These are phyloP conservation scores for Drymodes brunneopygia DNA, from an alignment of 2,113 vertebrate species.

Conservation along the genomic window DNA sequence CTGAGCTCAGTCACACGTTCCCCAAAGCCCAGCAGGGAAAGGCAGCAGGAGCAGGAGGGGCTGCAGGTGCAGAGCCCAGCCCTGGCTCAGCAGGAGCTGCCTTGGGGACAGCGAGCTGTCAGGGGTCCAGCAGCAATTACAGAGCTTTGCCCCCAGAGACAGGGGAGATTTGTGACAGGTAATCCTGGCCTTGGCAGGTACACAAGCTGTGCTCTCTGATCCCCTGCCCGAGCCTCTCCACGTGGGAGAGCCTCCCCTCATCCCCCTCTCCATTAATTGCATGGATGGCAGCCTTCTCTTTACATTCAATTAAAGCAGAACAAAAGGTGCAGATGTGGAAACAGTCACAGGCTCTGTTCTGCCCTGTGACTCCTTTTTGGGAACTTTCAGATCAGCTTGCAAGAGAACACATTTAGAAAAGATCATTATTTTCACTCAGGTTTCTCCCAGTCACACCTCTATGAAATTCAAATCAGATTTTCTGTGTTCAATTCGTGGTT, in stretches of 20 bases:
- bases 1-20: background rate
- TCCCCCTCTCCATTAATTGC: background rate
- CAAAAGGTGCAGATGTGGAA: background rate
- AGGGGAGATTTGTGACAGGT: background rate
- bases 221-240: background rate
- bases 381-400: background rate
- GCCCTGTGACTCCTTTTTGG: background rate
- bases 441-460: background rate
- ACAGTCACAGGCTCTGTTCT: background rate
- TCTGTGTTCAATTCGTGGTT: background rate
- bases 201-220: background rate
- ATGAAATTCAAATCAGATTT: background rate
- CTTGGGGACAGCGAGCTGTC: background rate
- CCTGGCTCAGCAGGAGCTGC: background rate
- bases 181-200: background rate
- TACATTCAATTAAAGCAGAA: background rate
- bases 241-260: background rate
- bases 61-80: background rate
- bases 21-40: background rate
- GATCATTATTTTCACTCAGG: background rate
- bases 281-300: background rate
- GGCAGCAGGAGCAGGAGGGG: background rate
- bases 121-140: background rate
- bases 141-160: background rate
- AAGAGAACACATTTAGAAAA: background rate